These are phyloP conservation scores for Stenoptilia bipunctidactyla DNA, from an alignment of 2,888 invertebrate genomes.

Conservation along the genomic window DNA sequence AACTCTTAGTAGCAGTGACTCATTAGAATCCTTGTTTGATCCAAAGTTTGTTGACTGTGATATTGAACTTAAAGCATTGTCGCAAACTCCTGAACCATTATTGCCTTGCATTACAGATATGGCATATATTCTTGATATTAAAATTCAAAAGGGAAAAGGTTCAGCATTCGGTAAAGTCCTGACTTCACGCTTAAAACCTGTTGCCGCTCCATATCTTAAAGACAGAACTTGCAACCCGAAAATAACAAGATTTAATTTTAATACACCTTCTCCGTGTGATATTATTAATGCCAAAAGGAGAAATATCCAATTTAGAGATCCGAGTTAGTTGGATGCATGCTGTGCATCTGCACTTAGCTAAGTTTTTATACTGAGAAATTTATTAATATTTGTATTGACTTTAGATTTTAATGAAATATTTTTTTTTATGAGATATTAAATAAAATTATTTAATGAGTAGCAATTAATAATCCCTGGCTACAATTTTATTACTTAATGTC, in stretches of 20 bases:
- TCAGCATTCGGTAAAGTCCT: conserved; percentile 49
- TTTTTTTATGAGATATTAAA: too few relatives aligned
- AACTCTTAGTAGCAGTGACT: conserved; percentile 29
- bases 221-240: conserved; percentile 20
- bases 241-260: conserved; percentile 40
- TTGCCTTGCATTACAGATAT: conserved; percentile 39
- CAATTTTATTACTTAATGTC: too few relatives aligned
- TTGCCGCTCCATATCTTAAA: conserved; percentile 39
- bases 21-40: conserved; percentile 35
- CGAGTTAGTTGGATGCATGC: too few relatives aligned
- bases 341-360: too few relatives aligned
- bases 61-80: conserved; percentile 13
- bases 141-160: conserved; percentile 30
- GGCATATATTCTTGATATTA: conserved; percentile 36
- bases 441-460: too few relatives aligned
- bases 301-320: conserved; percentile 5
- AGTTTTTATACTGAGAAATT: too few relatives aligned
- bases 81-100: conserved; percentile 20
- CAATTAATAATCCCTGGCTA: too few relatives aligned
- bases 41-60: conserved; percentile 24
- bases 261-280: conserved; percentile 47
- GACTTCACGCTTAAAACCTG: conserved; percentile 30
- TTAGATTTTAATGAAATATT: too few relatives aligned
- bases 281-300: conserved; percentile 31
- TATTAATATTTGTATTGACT: too few relatives aligned